Conservation (phyloP, 2,797 vertebrate species). For the Brotula barbata region DNA sequence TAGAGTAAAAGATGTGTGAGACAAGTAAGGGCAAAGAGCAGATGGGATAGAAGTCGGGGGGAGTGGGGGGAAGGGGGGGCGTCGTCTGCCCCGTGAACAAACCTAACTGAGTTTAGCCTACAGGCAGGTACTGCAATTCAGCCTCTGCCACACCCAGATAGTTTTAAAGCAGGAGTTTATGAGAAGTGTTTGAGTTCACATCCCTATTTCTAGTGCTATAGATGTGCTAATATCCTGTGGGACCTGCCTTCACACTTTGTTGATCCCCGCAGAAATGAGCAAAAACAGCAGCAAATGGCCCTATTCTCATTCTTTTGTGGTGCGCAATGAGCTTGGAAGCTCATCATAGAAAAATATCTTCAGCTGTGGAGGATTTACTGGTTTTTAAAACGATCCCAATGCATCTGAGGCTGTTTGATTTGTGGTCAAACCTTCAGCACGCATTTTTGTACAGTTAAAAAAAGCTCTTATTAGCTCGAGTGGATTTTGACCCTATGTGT, state of each 20-base stretch:
- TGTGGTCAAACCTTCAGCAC: slow-evolving; percentile 9
- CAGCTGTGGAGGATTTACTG: slow-evolving; percentile 15
- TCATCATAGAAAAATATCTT: slow-evolving; percentile 10
- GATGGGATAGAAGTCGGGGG: too few species aligned
- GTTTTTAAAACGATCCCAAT: slow-evolving; percentile 8
- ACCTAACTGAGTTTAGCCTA: not conserved
- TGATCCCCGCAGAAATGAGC: slow-evolving; percentile 1
- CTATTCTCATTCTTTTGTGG: not conserved
- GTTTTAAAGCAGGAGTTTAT: slow-evolving; percentile 25
- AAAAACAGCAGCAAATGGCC: slow-evolving; percentile 9
- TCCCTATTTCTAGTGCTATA: not conserved
- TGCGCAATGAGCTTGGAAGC: slow-evolving; percentile 1
- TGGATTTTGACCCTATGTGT: slow-evolving; percentile 27
- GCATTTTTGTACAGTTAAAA: slow-evolving; percentile 11
- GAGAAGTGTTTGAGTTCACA: slow-evolving; percentile 5
- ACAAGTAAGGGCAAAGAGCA: slow-evolving; percentile 22
- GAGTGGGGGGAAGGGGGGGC: not conserved
- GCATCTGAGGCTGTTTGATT: slow-evolving; percentile 15
- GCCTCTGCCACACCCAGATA: not conserved
- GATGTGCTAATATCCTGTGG: not conserved
- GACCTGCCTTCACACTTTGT: slow-evolving; percentile 5
- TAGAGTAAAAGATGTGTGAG: slow-evolving; percentile 9
- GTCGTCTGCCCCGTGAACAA: not conserved
- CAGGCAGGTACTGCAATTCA: slow-evolving; percentile 4
- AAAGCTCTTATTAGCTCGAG: slow-evolving; percentile 30